Conservation (phyloP, 2,888 invertebrate species). For the Athalia circularis region DNA sequence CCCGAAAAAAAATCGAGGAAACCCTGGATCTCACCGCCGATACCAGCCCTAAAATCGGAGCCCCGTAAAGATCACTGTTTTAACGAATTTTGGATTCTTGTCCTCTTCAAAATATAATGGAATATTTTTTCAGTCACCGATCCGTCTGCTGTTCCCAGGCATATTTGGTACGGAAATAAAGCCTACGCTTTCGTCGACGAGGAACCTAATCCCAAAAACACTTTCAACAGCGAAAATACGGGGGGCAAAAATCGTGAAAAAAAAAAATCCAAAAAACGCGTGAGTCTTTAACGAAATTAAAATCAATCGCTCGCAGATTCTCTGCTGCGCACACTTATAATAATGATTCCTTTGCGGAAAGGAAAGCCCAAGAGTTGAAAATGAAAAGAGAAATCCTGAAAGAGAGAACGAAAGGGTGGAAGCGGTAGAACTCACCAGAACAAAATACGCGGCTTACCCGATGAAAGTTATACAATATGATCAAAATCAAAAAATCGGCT, state of each 20-base stretch:
- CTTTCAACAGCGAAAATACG: conserved; percentile 55
- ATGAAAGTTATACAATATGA: too few species aligned
- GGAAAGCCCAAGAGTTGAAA: too few species aligned
- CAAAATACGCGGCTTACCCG: too few species aligned
- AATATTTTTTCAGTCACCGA: conserved; percentile 5
- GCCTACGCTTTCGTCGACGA: conserved; percentile 17
- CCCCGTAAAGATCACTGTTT: neutral
- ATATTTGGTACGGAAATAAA: conserved; percentile 13
- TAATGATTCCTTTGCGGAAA: too few species aligned
- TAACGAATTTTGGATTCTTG: neutral
- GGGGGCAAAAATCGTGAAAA: conserved; percentile 22
- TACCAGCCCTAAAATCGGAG: conserved; percentile 12
- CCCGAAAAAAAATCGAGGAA: neutral
- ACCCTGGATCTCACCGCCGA: neutral
- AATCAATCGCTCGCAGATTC: too few species aligned
- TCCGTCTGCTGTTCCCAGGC: conserved; percentile 1
- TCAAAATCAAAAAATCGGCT: too few species aligned
- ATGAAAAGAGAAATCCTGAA: too few species aligned
- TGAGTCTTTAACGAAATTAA: too few species aligned
- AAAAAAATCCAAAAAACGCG: too few species aligned
- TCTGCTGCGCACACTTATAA: too few species aligned
- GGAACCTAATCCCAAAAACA: conserved; percentile 45
- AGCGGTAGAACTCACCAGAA: too few species aligned
- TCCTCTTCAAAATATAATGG: neutral
- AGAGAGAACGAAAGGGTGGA: too few species aligned